Evolutionary conservation across 2,113 vertebrate species (phyloP), one percentile per base, ranked within the genome.

Genomic region (Corydoras sp.): DNA sequence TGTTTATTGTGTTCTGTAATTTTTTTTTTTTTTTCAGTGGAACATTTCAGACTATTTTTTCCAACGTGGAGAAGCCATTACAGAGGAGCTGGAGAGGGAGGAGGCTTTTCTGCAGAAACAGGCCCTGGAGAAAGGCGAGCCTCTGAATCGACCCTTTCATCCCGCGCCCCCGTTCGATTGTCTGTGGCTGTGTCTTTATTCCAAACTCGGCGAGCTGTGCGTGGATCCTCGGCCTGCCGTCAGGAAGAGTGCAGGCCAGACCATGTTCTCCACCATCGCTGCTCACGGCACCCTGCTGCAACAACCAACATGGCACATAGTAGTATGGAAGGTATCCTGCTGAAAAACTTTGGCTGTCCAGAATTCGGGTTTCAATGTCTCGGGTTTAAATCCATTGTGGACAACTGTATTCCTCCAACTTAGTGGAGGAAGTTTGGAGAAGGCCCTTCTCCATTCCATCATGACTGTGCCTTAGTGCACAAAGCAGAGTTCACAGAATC

Each of bases 31-130:
- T 76, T 86, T 86, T 49, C 85, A 99, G 97, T 99, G 97, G 97
- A 99, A 99, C 86, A 99, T 99, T 89, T 99, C 97, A 0, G 97
- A 99, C 86, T 97, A 99, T 87, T 99, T 99, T 88, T 99, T 97
- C 85, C 96, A 98, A 92, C 90, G 97, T 85, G 94, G 95, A 6
- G 97, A 99, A 79, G 87, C 88, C 75, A 98, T 99, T 87, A 97
- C 94, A 67, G 92, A 93, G 72, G 97, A 98, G 73, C 77, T 99
- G 74, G 93, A 92, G 81, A 90, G 86, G 72, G 96, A 99, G 85
- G 97, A 99, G 81, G 92, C 89, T 29, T 74, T 86, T 8, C 87
- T 93, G 62, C 90, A 93, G 84, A 95, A 95, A 80, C 95, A 97
- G 81, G 95, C 97, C 7, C 86, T 89, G 82, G 95, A 98, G 82